These are phyloP conservation scores for Thaleichthys pacificus DNA, from an alignment of 2,797 vertebrate genomes.

Conservation along the genomic window DNA sequence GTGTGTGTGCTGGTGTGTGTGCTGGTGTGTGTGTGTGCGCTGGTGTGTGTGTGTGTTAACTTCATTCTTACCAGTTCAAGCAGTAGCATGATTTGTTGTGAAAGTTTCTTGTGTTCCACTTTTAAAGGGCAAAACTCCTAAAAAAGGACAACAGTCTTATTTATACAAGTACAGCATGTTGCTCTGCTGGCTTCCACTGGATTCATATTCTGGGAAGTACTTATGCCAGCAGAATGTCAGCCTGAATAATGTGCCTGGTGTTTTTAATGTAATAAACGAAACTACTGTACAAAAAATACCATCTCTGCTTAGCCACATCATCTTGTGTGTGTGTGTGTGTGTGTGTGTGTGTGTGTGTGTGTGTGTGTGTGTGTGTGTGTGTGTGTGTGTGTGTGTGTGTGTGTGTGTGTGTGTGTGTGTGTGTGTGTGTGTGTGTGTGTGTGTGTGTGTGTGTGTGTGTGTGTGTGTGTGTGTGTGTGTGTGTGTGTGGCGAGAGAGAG, in stretches of 20 bases:
- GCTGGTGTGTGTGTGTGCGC: constrained; percentile 21
- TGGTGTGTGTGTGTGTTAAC: background rate
- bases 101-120: constrained; percentile 53
- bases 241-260: constrained; percentile 50
- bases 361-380: too few relatives aligned
- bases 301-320: constrained; percentile 6
- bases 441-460: too few relatives aligned
- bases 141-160: constrained; percentile 39
- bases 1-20: constrained; percentile 23
- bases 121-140: constrained; percentile 51
- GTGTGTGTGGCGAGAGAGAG: too few relatives aligned
- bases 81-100: constrained; percentile 22
- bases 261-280: constrained; percentile 42
- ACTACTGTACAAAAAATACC: constrained; percentile 22
- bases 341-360: background rate
- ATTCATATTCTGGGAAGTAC: constrained; percentile 56
- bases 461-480: background rate
- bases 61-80: background rate
- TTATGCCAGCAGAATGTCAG: constrained; percentile 42
- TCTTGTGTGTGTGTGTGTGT: background rate
- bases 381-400: too few relatives aligned
- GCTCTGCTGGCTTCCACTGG: background rate
- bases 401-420: background rate
- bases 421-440: background rate
- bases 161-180: constrained; percentile 28